Conservation (phyloP, 2,888 invertebrate species). For the Macrostomum cliftonense region DNA sequence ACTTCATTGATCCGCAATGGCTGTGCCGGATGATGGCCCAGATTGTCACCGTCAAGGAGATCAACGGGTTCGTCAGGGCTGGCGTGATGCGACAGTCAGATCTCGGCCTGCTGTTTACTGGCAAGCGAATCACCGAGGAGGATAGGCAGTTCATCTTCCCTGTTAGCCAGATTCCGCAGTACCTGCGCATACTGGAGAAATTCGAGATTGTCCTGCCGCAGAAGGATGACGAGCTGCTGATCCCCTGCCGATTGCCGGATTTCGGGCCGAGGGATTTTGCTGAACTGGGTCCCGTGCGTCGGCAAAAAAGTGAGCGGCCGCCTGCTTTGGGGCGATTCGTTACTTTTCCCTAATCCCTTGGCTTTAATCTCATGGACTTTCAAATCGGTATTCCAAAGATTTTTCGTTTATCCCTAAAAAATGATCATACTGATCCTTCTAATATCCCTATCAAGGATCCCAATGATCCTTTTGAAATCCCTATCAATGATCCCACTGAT, state of each 20-base stretch:
- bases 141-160: slow-evolving; percentile 19
- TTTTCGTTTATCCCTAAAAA: too few species aligned
- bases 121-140: slow-evolving; percentile 17
- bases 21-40: slow-evolving; percentile 33
- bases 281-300: too few species aligned
- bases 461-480: too few species aligned
- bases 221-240: slow-evolving; percentile 24
- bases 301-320: too few species aligned
- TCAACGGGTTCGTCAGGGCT: slow-evolving; percentile 26
- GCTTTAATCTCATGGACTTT: too few species aligned
- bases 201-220: slow-evolving; percentile 30
- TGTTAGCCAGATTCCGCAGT: slow-evolving; percentile 23
- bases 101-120: slow-evolving; percentile 6
- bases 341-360: too few species aligned
- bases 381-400: too few species aligned
- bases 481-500: too few species aligned
- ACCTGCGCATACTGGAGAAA: slow-evolving; percentile 26
- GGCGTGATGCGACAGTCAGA: slow-evolving; percentile 13
- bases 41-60: slow-evolving; percentile 25
- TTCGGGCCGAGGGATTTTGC: too few species aligned
- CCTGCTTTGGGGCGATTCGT: too few species aligned
- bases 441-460: too few species aligned
- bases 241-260: slow-evolving; percentile 23
- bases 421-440: too few species aligned
- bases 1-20: slow-evolving; percentile 32